A percentile compares a stretch with the other conserved stretches of the same genome.
These are phyloP conservation scores for Tretioscincus oriximinensis DNA, from an alignment of 2,113 vertebrate species.

Conservation along the genomic window DNA sequence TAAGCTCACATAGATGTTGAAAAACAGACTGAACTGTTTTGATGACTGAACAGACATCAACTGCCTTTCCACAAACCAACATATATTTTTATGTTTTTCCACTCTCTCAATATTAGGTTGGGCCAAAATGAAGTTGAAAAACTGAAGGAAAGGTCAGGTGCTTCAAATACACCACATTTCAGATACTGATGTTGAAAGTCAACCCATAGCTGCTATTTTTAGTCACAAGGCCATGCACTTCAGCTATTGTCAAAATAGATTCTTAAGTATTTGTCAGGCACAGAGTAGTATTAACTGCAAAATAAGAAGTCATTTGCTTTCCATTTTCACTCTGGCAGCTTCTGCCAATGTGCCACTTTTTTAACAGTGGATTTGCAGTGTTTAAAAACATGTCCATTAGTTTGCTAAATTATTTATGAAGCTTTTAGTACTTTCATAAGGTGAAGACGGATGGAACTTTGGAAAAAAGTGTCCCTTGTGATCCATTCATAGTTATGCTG, in stretches of 20 bases:
- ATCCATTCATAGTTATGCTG: constrained; percentile 21
- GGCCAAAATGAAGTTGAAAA: no score
- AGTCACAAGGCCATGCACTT: background rate
- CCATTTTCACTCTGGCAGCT: constrained; percentile 5
- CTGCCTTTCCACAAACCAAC: no score
- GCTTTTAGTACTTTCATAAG: constrained; percentile 65
- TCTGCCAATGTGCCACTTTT: background rate
- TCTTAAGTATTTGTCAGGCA: background rate
- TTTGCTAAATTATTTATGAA: constrained; percentile 69
- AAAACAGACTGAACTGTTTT: no score
- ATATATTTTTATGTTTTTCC: no score
- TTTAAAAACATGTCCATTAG: constrained; percentile 63
- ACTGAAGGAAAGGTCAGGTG: no score
- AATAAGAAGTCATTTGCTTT: constrained; percentile 19
- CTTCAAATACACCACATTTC: no score
- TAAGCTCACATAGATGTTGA: no score
- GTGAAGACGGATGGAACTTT: constrained; percentile 37
- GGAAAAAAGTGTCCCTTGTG: constrained; percentile 11
- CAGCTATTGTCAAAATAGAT: background rate
- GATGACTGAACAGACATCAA: no score
- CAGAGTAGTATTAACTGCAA: background rate
- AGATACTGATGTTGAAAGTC: background rate
- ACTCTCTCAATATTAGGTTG: no score
- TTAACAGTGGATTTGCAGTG: constrained; percentile 16
- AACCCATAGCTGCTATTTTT: background rate